A percentile compares a stretch with the other conserved stretches of the same genome.
Conservation (phyloP, 1,140 invertebrate species). For the Cydia strobilella region DNA sequence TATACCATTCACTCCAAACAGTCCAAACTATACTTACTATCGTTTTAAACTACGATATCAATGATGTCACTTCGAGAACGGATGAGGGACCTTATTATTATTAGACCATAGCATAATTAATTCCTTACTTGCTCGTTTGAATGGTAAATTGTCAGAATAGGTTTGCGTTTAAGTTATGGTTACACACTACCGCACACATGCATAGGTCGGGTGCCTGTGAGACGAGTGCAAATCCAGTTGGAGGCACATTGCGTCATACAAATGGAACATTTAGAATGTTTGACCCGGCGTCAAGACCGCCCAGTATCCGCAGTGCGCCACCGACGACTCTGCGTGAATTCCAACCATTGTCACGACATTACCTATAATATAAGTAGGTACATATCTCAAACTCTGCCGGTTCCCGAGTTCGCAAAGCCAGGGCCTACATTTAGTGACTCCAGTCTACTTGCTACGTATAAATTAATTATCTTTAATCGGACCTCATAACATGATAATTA, state of each 20-base stretch:
- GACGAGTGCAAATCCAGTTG: slow-evolving; percentile 75
- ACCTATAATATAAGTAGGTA: slow-evolving; percentile 33
- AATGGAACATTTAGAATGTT: slow-evolving; percentile 72
- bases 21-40: too few relatives aligned
- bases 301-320: slow-evolving; percentile 45
- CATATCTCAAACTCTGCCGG: slow-evolving; percentile 19
- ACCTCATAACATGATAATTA: too few relatives aligned
- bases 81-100: background rate
- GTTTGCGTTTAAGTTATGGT: slow-evolving; percentile 37
- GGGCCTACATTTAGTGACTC: slow-evolving; percentile 4
- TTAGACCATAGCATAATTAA: background rate
- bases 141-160: slow-evolving; percentile 32
- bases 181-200: slow-evolving; percentile 37
- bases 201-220: slow-evolving; percentile 55
- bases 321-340: slow-evolving; percentile 67
- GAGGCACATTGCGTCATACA: slow-evolving; percentile 71
- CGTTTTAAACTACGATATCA: background rate
- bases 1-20: background rate
- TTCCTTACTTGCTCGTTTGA: background rate
- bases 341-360: slow-evolving; percentile 72
- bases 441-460: slow-evolving; percentile 34
- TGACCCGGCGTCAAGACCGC: slow-evolving; percentile 60
- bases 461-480: slow-evolving; percentile 41
- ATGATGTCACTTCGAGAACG: background rate
- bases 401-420: background rate